Evolutionary conservation across 2,797 vertebrate genomes (phyloP).

Genomic region (Spondyliosoma cantharus): DNA sequence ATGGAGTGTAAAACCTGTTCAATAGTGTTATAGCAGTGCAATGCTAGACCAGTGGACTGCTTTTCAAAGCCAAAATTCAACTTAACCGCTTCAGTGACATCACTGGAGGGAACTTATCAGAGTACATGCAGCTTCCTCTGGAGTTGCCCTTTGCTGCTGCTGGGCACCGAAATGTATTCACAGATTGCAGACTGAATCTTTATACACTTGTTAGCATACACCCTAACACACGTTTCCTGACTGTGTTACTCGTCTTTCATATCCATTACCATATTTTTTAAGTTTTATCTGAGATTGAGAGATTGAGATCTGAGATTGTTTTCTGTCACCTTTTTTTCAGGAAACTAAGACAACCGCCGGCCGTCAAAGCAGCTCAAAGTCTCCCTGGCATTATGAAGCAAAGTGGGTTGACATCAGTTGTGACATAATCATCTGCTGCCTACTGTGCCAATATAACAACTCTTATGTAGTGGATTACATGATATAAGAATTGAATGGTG

Average conservation of each 20-base stretch:
- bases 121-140: no score
- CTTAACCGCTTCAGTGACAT: no score
- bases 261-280: not conserved
- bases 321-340: slow-evolving; percentile 30
- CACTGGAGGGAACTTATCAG: no score
- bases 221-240: not conserved
- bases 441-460: not conserved
- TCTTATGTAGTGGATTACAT: not conserved
- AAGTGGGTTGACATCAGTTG: slow-evolving; percentile 46
- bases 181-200: not conserved
- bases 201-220: not conserved
- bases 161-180: not conserved
- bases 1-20: no score
- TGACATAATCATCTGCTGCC: not conserved
- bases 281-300: not conserved
- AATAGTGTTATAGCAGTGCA: no score
- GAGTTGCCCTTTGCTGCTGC: not conserved
- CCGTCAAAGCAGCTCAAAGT: slow-evolving; percentile 5
- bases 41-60: no score
- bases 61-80: no score
- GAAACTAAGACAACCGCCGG: not conserved
- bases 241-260: not conserved
- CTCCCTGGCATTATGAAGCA: not conserved
- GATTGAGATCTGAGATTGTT: not conserved
- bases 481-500: not conserved